A percentile compares a stretch with the other conserved stretches of the same genome.
Conservation (phyloP, 1,140 invertebrate genomes). For the Calephelis nemesis region DNA sequence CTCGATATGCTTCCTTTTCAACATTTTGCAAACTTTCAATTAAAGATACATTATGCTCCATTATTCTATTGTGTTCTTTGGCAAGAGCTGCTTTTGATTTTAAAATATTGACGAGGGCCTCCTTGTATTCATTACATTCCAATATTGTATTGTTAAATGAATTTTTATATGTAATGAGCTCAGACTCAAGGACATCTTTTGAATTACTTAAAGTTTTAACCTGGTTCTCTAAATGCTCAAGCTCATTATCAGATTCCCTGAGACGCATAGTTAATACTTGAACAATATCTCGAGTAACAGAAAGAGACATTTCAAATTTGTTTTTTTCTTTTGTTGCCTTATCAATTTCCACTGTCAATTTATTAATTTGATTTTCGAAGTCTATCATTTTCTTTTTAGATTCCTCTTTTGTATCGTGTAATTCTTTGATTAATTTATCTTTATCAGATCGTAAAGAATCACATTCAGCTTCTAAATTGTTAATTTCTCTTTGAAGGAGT, state of each 20-base stretch:
- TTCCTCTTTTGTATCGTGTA: constrained; percentile 57
- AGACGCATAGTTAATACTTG: constrained; percentile 69
- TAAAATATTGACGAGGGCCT: constrained; percentile 66
- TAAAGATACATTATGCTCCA: constrained; percentile 71
- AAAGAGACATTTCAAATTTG: constrained; percentile 73
- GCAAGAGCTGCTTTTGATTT: constrained; percentile 71
- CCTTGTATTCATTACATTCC: constrained; percentile 72
- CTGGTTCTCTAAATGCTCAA: constrained; percentile 70
- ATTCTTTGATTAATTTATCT: constrained; percentile 38
- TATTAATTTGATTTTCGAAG: constrained; percentile 69
- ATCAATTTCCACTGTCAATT: constrained; percentile 63
- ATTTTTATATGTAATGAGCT: constrained; percentile 57
- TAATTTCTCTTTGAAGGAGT: constrained; percentile 49
- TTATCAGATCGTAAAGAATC: constrained; percentile 47
- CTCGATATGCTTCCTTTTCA: constrained; percentile 68
- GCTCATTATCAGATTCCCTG: constrained; percentile 71
- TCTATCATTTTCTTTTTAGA: constrained; percentile 56
- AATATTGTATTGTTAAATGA: constrained; percentile 56
- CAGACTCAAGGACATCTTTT: constrained; percentile 60
- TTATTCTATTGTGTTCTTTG: constrained; percentile 70
- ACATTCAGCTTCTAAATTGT: constrained; percentile 49
- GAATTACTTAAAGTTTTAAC: constrained; percentile 54
- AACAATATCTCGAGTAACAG: constrained; percentile 70
- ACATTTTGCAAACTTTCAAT: constrained; percentile 73
- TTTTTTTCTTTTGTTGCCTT: constrained; percentile 65